Evolutionary conservation across 1,140 invertebrate species (phyloP).

Genomic region (Drosophila littoralis): DNA sequence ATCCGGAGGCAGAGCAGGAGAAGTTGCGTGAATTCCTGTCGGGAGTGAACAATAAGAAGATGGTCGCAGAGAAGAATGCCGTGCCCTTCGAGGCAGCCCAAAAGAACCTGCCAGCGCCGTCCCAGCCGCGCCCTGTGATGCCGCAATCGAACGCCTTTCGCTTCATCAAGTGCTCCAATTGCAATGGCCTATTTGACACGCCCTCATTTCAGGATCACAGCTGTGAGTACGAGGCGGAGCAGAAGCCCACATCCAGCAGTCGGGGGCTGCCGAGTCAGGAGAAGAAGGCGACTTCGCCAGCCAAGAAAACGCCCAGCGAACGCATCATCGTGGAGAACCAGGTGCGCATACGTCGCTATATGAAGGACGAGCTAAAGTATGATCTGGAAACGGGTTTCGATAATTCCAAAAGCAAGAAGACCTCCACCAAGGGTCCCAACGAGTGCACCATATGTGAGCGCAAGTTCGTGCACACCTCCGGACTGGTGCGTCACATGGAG

Average conservation of each 20-base stretch:
- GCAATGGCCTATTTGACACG: conserved; percentile 49
- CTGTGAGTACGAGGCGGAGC: conserved; percentile 47
- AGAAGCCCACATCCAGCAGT: conserved; percentile 15
- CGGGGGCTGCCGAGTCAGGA: not conserved
- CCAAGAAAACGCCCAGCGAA: conserved; percentile 36
- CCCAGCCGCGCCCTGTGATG: not conserved
- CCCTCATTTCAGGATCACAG: conserved; percentile 51
- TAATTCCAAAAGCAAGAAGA: conserved; percentile 42
- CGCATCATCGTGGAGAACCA: conserved; percentile 71
- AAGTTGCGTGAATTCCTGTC: conserved; percentile 71
- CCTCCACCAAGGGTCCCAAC: conserved; percentile 48
- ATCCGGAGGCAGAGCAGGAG: conserved; percentile 62
- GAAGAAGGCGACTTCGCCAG: not conserved
- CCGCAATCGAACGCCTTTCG: not conserved
- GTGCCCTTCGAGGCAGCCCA: conserved; percentile 13
- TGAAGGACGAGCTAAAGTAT: conserved; percentile 78
- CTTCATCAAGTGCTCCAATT: conserved; percentile 62
- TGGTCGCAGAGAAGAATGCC: conserved; percentile 35
- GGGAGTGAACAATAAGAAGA: conserved; percentile 43
- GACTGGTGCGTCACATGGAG: conserved; percentile 80
- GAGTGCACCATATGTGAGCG: conserved; percentile 81
- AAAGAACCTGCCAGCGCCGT: not conserved
- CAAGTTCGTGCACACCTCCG: conserved; percentile 80
- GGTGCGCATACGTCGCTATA: conserved; percentile 66
- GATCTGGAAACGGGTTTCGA: conserved; percentile 53